These are phyloP conservation scores for Drosophila lacicola DNA, from an alignment of 2,888 invertebrate species.

Conservation along the genomic window DNA sequence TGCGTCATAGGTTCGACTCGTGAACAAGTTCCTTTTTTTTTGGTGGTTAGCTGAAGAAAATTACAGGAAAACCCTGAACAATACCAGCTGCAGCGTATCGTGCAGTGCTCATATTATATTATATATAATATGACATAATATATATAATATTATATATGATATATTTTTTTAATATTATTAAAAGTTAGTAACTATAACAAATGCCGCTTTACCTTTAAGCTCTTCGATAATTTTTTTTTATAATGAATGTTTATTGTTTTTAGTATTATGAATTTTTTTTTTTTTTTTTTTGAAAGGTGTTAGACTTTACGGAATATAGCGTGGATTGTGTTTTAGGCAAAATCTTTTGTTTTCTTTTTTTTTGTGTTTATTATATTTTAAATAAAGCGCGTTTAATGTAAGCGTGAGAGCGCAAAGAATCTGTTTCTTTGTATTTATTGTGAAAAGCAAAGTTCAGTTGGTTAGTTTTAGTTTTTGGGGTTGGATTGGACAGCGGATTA, in stretches of 20 bases:
- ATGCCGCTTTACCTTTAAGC: constrained; percentile 63
- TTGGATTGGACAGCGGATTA: constrained; percentile 28
- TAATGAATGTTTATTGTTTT: constrained; percentile 42
- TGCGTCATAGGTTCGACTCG: too few species aligned
- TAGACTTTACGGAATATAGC: constrained; percentile 66
- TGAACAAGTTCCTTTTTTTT: too few species aligned
- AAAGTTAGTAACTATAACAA: constrained; percentile 25
- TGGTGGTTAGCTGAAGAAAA: neutral
- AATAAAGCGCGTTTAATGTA: constrained; percentile 54
- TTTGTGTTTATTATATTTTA: constrained; percentile 9
- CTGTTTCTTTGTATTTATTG: constrained; percentile 41
- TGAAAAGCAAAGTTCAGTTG: constrained; percentile 64
- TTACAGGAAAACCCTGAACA: constrained; percentile 51
- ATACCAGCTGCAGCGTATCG: constrained; percentile 5
- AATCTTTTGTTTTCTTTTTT: constrained; percentile 25
- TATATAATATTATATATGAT: neutral
- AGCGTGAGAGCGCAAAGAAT: constrained; percentile 66
- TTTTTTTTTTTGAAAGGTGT: constrained; percentile 48
- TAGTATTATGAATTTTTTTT: constrained; percentile 13
- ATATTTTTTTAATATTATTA: neutral
- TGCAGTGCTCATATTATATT: neutral
- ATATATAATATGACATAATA: neutral
- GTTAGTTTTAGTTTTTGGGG: constrained; percentile 28
- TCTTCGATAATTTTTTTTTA: constrained; percentile 26
- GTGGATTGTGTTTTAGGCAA: constrained; percentile 71